Conservation (phyloP, 2,888 invertebrate genomes). For the Cheilosia scutellata region DNA sequence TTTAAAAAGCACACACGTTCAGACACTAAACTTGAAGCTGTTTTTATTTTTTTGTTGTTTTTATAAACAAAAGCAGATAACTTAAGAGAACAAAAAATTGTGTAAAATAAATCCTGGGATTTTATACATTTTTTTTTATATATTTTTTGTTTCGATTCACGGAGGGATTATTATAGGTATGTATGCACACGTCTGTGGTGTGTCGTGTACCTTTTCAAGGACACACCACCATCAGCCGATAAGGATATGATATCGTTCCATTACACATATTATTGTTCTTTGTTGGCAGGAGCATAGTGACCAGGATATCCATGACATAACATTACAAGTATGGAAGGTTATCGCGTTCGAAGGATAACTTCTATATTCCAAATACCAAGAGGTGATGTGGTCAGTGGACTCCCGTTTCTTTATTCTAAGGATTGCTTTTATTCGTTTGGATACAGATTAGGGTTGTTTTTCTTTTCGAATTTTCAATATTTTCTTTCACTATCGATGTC, state of each 20-base stretch:
- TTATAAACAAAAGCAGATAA: constrained; percentile 2
- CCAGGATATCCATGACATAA: constrained; percentile 73
- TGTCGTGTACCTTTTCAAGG: constrained; percentile 64
- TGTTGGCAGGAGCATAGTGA: constrained; percentile 35
- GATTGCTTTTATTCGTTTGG: constrained; percentile 4
- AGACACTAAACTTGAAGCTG: neutral
- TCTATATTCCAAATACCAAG: neutral
- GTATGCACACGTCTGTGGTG: constrained; percentile 18
- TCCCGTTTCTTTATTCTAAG: neutral
- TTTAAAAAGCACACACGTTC: neutral
- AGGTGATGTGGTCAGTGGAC: neutral
- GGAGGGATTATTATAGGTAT: neutral
- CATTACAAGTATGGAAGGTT: constrained; percentile 45
- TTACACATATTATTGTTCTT: constrained; percentile 60
- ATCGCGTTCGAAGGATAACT: constrained; percentile 45
- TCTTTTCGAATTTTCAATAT: constrained; percentile 44
- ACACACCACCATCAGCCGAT: constrained; percentile 63
- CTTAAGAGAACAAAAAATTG: neutral
- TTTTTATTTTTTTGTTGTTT: neutral
- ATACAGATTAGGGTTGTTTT: neutral
- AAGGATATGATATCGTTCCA: constrained; percentile 57
- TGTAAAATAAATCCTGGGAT: constrained; percentile 30
- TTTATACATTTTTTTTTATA: constrained; percentile 30
- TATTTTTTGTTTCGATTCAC: neutral
- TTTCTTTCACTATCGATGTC: constrained; percentile 15